phyloP scores from a whole-genome alignment of 2,888 invertebrate species.

The Polyommatus icarus region DNA sequence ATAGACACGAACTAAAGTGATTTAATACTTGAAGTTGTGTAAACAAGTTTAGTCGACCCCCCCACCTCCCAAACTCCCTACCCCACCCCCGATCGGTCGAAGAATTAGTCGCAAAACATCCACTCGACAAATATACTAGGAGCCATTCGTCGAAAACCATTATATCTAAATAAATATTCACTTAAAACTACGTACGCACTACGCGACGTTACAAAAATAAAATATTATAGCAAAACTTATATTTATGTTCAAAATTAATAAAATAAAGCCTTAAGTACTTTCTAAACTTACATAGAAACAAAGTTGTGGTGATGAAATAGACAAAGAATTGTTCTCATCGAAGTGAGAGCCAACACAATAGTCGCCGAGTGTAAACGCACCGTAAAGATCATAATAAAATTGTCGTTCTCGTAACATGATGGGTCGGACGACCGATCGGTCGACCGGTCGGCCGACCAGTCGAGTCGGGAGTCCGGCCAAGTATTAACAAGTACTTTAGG shows the following conservation, averaged over 20 bases:
- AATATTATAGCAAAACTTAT: background rate
- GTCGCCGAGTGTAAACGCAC: background rate
- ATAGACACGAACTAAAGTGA: conserved; percentile 61
- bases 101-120: conserved; percentile 56
- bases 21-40: conserved; percentile 75
- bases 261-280: background rate
- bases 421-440: conserved; percentile 50
- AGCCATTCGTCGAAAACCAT: conserved; percentile 42
- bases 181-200: conserved; percentile 35
- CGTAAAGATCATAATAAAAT: conserved; percentile 53
- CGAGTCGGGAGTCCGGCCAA: conserved; percentile 53
- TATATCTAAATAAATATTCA: conserved; percentile 48
- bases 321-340: background rate
- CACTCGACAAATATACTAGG: conserved; percentile 44
- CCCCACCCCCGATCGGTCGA: conserved; percentile 49
- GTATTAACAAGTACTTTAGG: conserved; percentile 76
- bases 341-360: background rate
- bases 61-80: conserved; percentile 50
- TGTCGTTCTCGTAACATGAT: conserved; percentile 50
- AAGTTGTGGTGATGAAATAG: background rate
- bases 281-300: background rate
- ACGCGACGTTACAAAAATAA: background rate
- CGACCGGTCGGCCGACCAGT: conserved; percentile 48
- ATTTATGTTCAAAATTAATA: background rate
- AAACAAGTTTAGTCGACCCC: conserved; percentile 70